Evolutionary conservation across 2,888 invertebrate species (phyloP).

Genomic region (Plebejus argus): DNA sequence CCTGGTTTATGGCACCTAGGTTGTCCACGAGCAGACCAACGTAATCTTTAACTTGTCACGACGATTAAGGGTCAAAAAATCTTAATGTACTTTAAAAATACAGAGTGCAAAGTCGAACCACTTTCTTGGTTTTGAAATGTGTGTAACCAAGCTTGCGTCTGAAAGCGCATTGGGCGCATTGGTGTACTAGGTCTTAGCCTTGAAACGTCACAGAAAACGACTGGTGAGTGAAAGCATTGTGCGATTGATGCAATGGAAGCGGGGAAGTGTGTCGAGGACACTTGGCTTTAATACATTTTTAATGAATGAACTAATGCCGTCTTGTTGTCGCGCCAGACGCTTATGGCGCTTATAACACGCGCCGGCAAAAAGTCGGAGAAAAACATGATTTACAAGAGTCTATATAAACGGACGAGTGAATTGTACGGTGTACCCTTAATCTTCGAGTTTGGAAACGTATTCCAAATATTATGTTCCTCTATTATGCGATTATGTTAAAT

Average conservation of each 20-base stretch:
- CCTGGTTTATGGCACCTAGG: not conserved
- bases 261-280: conserved; percentile 63
- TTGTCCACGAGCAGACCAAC: not conserved
- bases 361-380: conserved; percentile 36
- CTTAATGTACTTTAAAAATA: not conserved
- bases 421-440: not conserved
- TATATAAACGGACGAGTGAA: conserved; percentile 2
- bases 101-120: not conserved
- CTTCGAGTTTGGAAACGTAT: conserved; percentile 5
- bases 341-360: not conserved
- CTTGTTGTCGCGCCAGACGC: conserved; percentile 26
- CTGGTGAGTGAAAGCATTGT: conserved; percentile 72
- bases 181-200: conserved; percentile 52
- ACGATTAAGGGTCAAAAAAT: not conserved
- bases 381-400: not conserved
- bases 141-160: not conserved
- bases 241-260: conserved; percentile 64
- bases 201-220: conserved; percentile 77
- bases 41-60: not conserved
- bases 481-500: conserved; percentile 3
- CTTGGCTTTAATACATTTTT: conserved; percentile 46
- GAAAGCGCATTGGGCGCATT: not conserved
- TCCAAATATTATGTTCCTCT: not conserved
- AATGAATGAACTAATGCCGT: conserved; percentile 45
- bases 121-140: not conserved